Evolutionary conservation across 2,888 invertebrate genomes (phyloP).

Genomic region (Scaptomyza flava): DNA sequence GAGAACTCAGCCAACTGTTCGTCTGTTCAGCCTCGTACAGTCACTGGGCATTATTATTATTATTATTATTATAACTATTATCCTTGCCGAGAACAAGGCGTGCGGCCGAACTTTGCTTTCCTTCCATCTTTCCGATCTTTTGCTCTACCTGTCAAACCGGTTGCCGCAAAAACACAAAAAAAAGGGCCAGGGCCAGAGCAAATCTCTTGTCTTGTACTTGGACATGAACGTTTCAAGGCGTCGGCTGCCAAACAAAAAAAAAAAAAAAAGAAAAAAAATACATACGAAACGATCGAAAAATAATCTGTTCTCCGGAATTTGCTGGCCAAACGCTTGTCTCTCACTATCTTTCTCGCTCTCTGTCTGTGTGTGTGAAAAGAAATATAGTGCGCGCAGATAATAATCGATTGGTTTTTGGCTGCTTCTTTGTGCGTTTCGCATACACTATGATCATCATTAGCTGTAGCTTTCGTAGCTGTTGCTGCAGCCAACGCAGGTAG

Average conservation of each 20-base stretch:
- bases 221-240: conserved; percentile 69
- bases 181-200: conserved; percentile 58
- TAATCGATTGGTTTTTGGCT: conserved; percentile 81
- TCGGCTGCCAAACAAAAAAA: conserved; percentile 43
- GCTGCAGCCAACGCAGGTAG: conserved; percentile 27
- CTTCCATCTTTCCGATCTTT: conserved; percentile 9
- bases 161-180: conserved; percentile 56
- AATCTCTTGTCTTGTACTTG: conserved; percentile 44
- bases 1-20: not conserved
- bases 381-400: conserved; percentile 72
- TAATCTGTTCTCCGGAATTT: conserved; percentile 81
- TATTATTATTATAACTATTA: conserved; percentile 44
- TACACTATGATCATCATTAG: conserved; percentile 79
- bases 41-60: conserved; percentile 39
- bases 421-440: conserved; percentile 71
- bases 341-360: conserved; percentile 17
- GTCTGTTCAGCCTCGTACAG: conserved; percentile 61
- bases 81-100: conserved; percentile 68
- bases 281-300: conserved; percentile 49
- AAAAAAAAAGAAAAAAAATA: not conserved
- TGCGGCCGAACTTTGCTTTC: conserved; percentile 51
- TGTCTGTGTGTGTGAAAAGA: conserved; percentile 18
- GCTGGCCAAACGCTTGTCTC: not conserved
- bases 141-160: conserved; percentile 74
- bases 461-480: conserved; percentile 13